A percentile compares a stretch with the other conserved stretches of the same genome.
phyloP scores from a whole-genome alignment of 2,888 invertebrate species.

The Lamellibrachia columna region DNA sequence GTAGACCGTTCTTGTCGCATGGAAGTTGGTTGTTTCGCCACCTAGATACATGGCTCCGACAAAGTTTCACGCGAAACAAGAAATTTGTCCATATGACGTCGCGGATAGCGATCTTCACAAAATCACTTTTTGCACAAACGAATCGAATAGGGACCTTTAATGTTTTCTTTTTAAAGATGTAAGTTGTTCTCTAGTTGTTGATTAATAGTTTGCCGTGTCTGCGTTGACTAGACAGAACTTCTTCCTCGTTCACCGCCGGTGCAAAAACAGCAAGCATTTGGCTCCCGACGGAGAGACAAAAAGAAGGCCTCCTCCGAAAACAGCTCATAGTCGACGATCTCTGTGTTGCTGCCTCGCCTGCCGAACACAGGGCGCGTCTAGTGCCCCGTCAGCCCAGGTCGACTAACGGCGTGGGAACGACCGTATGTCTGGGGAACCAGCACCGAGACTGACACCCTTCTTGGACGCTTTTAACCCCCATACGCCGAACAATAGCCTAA shows the following conservation, averaged over 20 bases:
- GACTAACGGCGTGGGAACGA: neutral
- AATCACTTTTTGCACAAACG: neutral
- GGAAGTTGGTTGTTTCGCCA: neutral
- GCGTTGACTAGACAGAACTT: neutral
- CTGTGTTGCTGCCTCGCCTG: neutral
- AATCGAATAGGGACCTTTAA: too few relatives aligned
- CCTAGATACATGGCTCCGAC: neutral
- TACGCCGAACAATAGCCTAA: neutral
- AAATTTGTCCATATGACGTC: neutral
- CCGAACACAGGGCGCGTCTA: neutral
- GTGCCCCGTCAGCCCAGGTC: neutral
- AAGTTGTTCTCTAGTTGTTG: neutral
- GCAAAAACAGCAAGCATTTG: too few relatives aligned
- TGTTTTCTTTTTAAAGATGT: neutral
- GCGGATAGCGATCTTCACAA: neutral
- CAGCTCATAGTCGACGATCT: neutral
- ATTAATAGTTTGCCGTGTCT: neutral
- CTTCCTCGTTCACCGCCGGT: neutral
- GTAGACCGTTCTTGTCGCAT: neutral
- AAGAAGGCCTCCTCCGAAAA: neutral
- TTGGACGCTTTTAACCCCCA: neutral
- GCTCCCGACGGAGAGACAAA: neutral
- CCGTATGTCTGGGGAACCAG: neutral
- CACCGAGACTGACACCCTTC: neutral
- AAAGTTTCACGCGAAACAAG: neutral